Percentiles rank a stretch among this genome's conserved stretches.
Evolutionary conservation across 1,140 invertebrate genomes (phyloP).

Genomic region (Acromyrmex heyeri): DNA sequence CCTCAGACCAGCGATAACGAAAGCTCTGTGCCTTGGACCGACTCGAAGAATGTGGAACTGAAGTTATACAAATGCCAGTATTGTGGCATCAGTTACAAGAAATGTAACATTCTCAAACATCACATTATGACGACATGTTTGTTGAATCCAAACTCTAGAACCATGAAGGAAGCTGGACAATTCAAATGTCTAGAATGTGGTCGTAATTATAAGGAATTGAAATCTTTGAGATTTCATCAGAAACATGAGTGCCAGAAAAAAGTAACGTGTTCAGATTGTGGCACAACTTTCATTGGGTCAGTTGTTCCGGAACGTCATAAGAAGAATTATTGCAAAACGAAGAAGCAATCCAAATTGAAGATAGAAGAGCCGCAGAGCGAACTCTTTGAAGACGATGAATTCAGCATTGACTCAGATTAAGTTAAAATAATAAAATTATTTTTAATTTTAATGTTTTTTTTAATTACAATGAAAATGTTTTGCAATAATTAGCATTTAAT

Average conservation of each 20-base stretch:
- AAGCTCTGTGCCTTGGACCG: slow-evolving; percentile 13
- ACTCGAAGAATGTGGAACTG: neutral
- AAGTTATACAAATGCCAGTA: neutral
- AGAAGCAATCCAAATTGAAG: neutral
- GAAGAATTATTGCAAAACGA: neutral
- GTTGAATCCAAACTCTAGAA: neutral
- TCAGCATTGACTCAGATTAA: neutral
- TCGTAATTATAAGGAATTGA: slow-evolving; percentile 50
- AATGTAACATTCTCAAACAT: neutral
- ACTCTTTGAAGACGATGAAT: neutral
- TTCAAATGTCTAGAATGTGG: slow-evolving; percentile 64
- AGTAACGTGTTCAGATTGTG: neutral
- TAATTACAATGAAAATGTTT: neutral
- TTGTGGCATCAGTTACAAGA: slow-evolving; percentile 8
- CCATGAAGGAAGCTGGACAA: neutral
- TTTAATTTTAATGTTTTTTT: neutral
- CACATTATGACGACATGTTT: slow-evolving; percentile 60
- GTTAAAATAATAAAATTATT: neutral
- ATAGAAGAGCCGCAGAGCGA: neutral
- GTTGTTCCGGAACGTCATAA: neutral
- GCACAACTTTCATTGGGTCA: neutral
- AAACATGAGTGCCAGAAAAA: slow-evolving; percentile 64
- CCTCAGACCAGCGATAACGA: neutral
- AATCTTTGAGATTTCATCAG: slow-evolving; percentile 64
- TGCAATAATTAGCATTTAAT: neutral